phyloP scores from a whole-genome alignment of 2,113 vertebrate genomes.

The Aptenodytes forsteri region DNA sequence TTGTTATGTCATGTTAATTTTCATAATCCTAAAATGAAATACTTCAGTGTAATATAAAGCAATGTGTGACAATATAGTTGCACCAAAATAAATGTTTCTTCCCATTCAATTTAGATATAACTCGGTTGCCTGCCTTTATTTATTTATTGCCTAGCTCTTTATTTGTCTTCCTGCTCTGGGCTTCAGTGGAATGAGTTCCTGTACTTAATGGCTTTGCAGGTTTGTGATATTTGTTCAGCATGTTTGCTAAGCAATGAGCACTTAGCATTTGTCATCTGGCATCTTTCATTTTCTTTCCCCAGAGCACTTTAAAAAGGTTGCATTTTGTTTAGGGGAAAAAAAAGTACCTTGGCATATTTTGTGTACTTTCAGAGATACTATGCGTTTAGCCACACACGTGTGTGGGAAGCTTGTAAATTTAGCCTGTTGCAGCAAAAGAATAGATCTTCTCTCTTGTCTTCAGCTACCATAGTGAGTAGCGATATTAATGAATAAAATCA shows the following conservation, averaged over 20 bases:
- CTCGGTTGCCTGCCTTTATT: neutral
- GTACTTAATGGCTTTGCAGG: slow-evolving; percentile 30
- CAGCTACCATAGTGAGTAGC: neutral
- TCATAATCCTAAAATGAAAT: neutral
- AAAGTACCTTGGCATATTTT: neutral
- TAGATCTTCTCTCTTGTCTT: neutral
- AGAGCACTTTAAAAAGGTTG: neutral
- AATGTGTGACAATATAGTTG: neutral
- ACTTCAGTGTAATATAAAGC: neutral
- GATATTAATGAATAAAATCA: neutral
- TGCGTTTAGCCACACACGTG: neutral
- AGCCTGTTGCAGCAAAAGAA: neutral
- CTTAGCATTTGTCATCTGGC: slow-evolving; percentile 43
- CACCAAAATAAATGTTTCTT: neutral
- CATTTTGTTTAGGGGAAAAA: neutral
- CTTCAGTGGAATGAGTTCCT: slow-evolving; percentile 27
- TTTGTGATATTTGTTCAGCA: slow-evolving; percentile 36
- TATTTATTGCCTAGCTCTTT: neutral
- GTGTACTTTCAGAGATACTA: neutral
- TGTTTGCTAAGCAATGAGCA: slow-evolving; percentile 45
- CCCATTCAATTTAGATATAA: neutral
- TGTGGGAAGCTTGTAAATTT: neutral
- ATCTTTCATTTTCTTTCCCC: slow-evolving; percentile 17
- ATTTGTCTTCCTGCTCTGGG: slow-evolving; percentile 30
- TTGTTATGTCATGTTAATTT: neutral